A percentile compares a stretch with the other conserved stretches of the same genome.
These are phyloP conservation scores for Oryzias woworae DNA, from an alignment of 2,113 vertebrate species.

Conservation along the genomic window DNA sequence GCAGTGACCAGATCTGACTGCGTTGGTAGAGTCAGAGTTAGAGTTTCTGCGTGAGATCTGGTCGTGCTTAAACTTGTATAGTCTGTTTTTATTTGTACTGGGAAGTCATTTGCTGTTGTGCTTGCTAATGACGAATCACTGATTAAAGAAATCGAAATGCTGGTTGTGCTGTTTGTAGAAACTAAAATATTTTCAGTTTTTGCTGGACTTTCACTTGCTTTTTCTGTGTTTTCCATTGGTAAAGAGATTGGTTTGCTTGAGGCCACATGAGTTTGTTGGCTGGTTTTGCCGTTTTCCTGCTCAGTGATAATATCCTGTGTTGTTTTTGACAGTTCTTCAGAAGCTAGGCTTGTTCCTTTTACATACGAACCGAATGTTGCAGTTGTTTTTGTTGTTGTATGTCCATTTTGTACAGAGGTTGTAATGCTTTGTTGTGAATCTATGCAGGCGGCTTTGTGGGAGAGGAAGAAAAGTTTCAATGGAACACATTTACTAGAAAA, in stretches of 20 bases:
- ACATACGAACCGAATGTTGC: not conserved
- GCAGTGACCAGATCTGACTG: not conserved
- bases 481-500: not conserved
- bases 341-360: not conserved
- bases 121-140: not conserved
- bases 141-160: conserved; percentile 13
- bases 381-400: not conserved
- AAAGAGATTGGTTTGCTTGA: not conserved
- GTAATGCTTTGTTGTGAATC: not conserved
- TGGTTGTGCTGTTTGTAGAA: not conserved
- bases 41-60: not conserved
- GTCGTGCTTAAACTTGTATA: not conserved
- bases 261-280: not conserved
- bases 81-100: not conserved
- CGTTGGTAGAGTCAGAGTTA: not conserved
- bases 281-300: conserved; percentile 1
- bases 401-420: not conserved
- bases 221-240: not conserved
- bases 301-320: not conserved
- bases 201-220: not conserved
- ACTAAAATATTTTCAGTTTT: not conserved
- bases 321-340: not conserved
- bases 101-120: not conserved
- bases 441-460: not conserved
- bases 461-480: not conserved